Base-by-base conservation (phyloP, 2,888 invertebrate genomes). In the Heliconius ethilla region DNA sequence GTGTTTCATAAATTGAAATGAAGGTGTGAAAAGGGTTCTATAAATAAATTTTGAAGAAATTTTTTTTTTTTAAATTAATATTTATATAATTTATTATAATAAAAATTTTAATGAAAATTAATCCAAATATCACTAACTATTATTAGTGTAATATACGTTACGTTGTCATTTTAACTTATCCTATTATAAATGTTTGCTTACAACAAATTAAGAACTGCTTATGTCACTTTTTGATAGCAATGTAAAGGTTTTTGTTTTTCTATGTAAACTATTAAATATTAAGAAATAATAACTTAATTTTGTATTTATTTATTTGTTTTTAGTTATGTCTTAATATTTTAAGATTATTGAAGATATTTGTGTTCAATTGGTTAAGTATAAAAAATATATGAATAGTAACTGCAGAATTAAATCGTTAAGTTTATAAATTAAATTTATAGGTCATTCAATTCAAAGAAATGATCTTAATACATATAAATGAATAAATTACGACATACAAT, bases 401-500 rank as follows among this genome's bases (percentile, higher is more conserved):
- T n/a, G 10, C 10, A 59, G n/a, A 59, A 59, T n/a, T 59, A 9
- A 22, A 59, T 15, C 63, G 63, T 27, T 63, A 63, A 27, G 27
- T 13, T 18, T 27, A 6, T 5, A 59, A n/a, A n/a, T 45, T 45
- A 29, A n/a, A 33, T 3, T n/a, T 72, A 72, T 59, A 55, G 33
- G 72, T 37, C 72, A 29, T 33, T 22, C 55, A 33, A 72, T 72
- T 72, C 70, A 59, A 72, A 27, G 69, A 69, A 59, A 37, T 37
- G n/a, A 37, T n/a, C 59, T 72, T n/a, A 72, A 72, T 72, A 37
- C 22, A 59, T 72, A 72, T 37, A 59, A 72, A 59, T 59, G 29
- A n/a, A 59, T 72, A 59, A 72, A n/a, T 72, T 72, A 72, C 25
- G 72, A 33, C 69, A 11, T 37, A 59, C 37, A 72, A 59, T 72